Conservation (phyloP, 2,888 invertebrate species). For the Cheilosia vernalis region DNA sequence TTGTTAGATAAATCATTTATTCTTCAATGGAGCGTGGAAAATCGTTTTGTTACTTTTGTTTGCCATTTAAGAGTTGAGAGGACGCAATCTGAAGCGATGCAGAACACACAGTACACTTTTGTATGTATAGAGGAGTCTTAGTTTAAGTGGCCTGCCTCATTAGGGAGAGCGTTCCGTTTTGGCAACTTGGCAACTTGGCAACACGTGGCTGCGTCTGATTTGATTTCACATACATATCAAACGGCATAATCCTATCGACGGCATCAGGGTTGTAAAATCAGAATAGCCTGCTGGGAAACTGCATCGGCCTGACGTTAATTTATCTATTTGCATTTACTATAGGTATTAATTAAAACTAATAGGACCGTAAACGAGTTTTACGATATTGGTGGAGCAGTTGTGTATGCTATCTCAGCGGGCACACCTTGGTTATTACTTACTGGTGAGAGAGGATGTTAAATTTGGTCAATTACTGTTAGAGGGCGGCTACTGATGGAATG, state of each 20-base stretch:
- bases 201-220: background rate
- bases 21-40: conserved; percentile 73
- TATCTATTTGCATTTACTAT: conserved; percentile 28
- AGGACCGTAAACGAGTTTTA: conserved; percentile 24
- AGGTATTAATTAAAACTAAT: conserved; percentile 29
- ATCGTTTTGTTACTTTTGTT: conserved; percentile 41
- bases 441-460: conserved; percentile 5
- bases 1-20: conserved; percentile 72
- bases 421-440: background rate
- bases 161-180: background rate
- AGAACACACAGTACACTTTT: conserved; percentile 35
- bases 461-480: background rate
- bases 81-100: conserved; percentile 69
- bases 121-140: too few relatives aligned
- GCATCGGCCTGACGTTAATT: conserved; percentile 8
- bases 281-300: background rate
- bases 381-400: background rate
- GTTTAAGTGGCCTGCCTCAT: background rate
- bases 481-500: background rate
- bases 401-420: conserved; percentile 4
- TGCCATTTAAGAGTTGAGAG: conserved; percentile 8
- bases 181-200: background rate
- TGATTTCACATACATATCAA: conserved; percentile 1
- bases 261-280: conserved; percentile 4
- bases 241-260: background rate